A percentile compares a stretch with the other conserved stretches of the same genome.
Conservation (phyloP, 2,113 vertebrate species). For the Ceuthmochares aereus region DNA sequence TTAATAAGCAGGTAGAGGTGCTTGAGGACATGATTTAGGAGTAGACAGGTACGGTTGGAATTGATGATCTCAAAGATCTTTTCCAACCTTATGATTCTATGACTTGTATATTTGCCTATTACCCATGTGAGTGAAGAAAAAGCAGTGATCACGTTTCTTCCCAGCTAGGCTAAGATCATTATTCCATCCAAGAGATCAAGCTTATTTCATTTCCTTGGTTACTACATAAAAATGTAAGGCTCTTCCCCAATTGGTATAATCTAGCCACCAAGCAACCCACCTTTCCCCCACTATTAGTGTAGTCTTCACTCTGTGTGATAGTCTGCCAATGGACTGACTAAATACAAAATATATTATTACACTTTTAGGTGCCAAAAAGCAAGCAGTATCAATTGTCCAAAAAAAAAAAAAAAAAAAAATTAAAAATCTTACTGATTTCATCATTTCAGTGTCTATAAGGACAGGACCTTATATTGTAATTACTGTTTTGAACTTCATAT, state of each 20-base stretch:
- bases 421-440: background rate
- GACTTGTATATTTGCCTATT: background rate
- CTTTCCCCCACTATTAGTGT: background rate
- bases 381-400: background rate
- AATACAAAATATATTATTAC: background rate
- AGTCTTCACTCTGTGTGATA: background rate
- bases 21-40: too few relatives aligned
- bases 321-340: background rate
- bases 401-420: rapidly evolving
- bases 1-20: too few relatives aligned
- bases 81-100: too few relatives aligned
- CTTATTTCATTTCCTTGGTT: background rate
- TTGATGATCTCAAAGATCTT: too few relatives aligned
- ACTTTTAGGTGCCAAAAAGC: background rate
- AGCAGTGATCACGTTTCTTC: background rate
- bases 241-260: background rate
- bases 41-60: too few relatives aligned
- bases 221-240: background rate
- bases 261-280: background rate
- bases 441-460: background rate
- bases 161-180: background rate
- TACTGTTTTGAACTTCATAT: background rate
- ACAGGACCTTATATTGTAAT: background rate
- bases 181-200: rapidly evolving
- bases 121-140: background rate